These are phyloP conservation scores for Chaenocephalus aceratus DNA, from an alignment of 2,113 vertebrate species.

Conservation along the genomic window DNA sequence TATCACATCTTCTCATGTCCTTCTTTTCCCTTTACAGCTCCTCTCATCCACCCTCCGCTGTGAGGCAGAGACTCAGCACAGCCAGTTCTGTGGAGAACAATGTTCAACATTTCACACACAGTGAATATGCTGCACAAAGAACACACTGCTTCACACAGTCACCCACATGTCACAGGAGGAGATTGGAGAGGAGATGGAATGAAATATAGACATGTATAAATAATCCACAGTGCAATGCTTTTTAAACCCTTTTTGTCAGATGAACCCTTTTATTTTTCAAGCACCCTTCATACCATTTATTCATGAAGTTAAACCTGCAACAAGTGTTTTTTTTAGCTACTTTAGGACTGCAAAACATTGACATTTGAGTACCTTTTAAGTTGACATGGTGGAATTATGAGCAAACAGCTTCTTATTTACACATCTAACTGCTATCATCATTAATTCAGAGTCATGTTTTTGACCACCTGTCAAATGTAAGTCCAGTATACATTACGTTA, in stretches of 20 bases:
- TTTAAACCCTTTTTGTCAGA: neutral
- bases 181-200: neutral
- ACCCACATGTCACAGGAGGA: conserved; percentile 24
- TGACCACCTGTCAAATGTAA: too few relatives aligned
- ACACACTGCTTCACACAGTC: conserved; percentile 41
- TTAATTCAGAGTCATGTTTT: too few relatives aligned
- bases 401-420: too few relatives aligned
- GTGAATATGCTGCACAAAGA: conserved; percentile 30
- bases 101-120: conserved; percentile 44
- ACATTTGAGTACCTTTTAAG: too few relatives aligned
- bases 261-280: neutral
- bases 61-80: conserved; percentile 21
- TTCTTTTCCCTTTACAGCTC: conserved; percentile 23
- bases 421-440: too few relatives aligned
- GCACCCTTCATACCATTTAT: neutral
- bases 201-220: neutral
- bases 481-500: too few relatives aligned
- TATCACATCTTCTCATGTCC: conserved; percentile 62
- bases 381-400: too few relatives aligned
- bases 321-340: too few relatives aligned
- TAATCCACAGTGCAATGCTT: neutral
- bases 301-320: neutral
- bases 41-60: conserved; percentile 9
- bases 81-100: conserved; percentile 27
- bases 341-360: too few relatives aligned